A percentile compares a stretch with the other conserved stretches of the same genome.
Conservation (phyloP, 2,113 vertebrate species). For the Andinoacara biseriatus region DNA sequence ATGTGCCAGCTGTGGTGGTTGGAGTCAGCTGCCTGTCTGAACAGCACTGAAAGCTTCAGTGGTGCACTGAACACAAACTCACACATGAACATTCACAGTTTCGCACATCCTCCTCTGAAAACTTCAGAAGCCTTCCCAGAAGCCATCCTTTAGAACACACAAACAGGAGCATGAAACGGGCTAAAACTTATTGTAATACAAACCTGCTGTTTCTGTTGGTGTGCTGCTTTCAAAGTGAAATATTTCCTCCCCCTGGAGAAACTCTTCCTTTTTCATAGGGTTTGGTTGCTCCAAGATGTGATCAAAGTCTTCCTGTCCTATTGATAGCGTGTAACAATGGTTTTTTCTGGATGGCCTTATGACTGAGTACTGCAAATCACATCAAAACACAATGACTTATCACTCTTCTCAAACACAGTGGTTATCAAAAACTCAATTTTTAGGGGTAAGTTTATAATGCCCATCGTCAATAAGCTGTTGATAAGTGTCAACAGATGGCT, state of each 20-base stretch:
- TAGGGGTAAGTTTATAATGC: no score
- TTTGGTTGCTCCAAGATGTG: constrained; percentile 52
- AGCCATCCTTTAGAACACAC: constrained; percentile 56
- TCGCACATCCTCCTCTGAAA: constrained; percentile 53
- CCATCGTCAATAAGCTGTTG: no score
- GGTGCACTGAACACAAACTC: constrained; percentile 43
- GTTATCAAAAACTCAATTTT: no score
- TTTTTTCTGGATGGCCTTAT: constrained; percentile 11
- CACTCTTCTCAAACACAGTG: neutral
- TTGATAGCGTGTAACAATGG: constrained; percentile 71
- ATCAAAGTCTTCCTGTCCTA: constrained; percentile 78
- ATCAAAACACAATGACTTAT: constrained; percentile 13
- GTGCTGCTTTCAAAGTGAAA: constrained; percentile 55
- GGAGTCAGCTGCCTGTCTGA: neutral
- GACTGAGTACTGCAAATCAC: neutral
- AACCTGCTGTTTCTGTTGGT: constrained; percentile 48
- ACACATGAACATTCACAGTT: constrained; percentile 9
- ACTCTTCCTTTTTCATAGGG: constrained; percentile 36
- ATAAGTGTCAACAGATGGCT: no score
- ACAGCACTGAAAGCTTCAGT: constrained; percentile 25
- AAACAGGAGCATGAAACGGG: constrained; percentile 65
- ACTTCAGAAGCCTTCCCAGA: constrained; percentile 55
- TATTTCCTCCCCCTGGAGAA: constrained; percentile 43
- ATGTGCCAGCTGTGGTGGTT: constrained; percentile 21
- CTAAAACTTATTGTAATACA: constrained; percentile 55